Conservation (phyloP, 2,113 vertebrate genomes). For the Colius striatus region DNA sequence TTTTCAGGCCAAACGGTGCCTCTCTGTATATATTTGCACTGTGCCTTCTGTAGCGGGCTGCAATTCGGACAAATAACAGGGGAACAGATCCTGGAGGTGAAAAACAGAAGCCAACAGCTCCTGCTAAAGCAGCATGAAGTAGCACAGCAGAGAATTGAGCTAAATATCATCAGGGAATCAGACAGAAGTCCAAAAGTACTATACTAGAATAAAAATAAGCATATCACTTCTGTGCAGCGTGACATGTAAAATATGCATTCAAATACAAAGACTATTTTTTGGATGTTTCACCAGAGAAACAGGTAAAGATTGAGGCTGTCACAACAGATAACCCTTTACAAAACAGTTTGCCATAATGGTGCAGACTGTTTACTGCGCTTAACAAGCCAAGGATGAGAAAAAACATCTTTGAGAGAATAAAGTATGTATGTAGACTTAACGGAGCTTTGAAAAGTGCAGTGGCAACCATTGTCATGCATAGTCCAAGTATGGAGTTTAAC, state of each 20-base stretch:
- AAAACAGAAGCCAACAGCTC: not conserved
- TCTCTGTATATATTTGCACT: not conserved
- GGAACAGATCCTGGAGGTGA: not conserved
- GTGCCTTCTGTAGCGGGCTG: not conserved
- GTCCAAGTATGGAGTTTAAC: not conserved
- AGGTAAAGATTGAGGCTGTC: not conserved
- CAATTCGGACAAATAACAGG: not conserved
- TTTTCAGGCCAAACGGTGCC: conserved; percentile 13
- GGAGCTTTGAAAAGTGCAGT: not conserved
- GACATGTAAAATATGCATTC: not conserved
- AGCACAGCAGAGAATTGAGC: not conserved
- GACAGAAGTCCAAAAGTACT: not conserved
- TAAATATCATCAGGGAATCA: not conserved
- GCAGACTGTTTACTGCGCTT: not conserved
- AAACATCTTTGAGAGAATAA: not conserved
- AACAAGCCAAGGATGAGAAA: not conserved
- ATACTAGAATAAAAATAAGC: not conserved
- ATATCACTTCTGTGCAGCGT: not conserved
- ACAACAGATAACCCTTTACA: not conserved
- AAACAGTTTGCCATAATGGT: not conserved
- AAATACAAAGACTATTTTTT: not conserved
- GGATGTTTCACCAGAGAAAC: not conserved
- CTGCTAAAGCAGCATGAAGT: not conserved
- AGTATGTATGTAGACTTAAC: not conserved
- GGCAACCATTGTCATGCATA: not conserved